Evolutionary conservation across 37 sponge, comb jelly and placozoan species (phyloP).

Genomic region (Beroe forskalii): DNA sequence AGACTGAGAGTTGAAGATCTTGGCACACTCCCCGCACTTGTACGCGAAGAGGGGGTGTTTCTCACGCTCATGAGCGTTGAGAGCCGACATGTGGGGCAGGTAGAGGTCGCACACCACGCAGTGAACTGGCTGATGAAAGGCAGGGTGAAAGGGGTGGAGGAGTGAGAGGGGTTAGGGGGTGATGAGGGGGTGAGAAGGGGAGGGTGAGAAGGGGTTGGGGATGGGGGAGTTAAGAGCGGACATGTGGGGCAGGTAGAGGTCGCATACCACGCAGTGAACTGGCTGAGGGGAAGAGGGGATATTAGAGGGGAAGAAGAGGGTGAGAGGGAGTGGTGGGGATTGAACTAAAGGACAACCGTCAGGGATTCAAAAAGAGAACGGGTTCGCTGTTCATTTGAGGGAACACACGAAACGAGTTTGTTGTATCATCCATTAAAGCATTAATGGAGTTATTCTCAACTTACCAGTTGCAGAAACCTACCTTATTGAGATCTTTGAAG

Average conservation of each 20-base stretch:
- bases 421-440: too few species aligned
- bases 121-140: background rate
- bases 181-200: too few species aligned
- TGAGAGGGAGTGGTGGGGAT: too few species aligned
- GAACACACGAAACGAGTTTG: too few species aligned
- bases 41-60: constrained; percentile 52
- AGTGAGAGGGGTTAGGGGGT: background rate
- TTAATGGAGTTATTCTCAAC: too few species aligned
- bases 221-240: background rate
- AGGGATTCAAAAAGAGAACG: too few species aligned
- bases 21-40: constrained; percentile 58
- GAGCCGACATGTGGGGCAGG: background rate
- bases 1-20: constrained; percentile 44
- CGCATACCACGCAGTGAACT: constrained; percentile 38
- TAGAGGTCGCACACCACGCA: constrained; percentile 33
- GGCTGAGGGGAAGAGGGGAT: background rate
- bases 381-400: too few species aligned
- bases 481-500: background rate
- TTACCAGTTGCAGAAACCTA: too few species aligned
- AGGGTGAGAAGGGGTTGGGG: too few species aligned
- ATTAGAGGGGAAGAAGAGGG: too few species aligned
- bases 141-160: background rate
- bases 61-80: constrained; percentile 39
- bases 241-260: background rate
- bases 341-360: too few species aligned